These are phyloP conservation scores for Zosterops japonicus DNA, from an alignment of 2,113 vertebrate species.

Conservation along the genomic window DNA sequence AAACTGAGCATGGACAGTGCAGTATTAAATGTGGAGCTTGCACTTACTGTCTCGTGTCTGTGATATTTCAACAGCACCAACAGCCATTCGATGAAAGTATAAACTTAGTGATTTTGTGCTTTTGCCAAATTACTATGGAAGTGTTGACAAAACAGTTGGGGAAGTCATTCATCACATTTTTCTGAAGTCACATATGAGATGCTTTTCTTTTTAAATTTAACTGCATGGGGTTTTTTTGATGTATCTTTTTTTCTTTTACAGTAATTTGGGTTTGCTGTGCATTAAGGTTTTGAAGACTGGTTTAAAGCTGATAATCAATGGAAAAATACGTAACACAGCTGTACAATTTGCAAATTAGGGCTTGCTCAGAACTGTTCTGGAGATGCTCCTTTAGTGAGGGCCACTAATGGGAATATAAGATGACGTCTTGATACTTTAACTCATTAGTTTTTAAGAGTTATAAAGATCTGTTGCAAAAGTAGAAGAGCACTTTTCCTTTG, in stretches of 20 bases:
- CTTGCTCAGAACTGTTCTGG: neutral
- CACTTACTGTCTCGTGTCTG: neutral
- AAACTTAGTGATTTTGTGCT: slow-evolving; percentile 38
- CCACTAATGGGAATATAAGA: neutral
- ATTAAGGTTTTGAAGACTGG: neutral
- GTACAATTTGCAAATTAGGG: neutral
- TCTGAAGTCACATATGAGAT: slow-evolving; percentile 40
- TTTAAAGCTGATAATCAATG: neutral
- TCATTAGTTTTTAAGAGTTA: neutral
- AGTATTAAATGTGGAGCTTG: neutral
- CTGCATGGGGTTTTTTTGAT: neutral
- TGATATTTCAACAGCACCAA: neutral
- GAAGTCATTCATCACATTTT: slow-evolving; percentile 49
- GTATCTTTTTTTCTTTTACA: neutral
- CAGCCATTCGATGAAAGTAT: slow-evolving; percentile 20
- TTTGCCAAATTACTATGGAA: slow-evolving; percentile 69
- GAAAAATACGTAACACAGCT: neutral
- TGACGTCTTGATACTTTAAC: rapidly evolving
- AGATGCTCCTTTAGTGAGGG: neutral
- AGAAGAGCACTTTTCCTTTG: neutral
- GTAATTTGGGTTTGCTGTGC: neutral
- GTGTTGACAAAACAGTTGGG: slow-evolving; percentile 60
- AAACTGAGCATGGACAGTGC: neutral
- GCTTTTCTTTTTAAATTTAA: slow-evolving; percentile 38
- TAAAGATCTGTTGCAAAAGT: neutral